Conservation (phyloP, 2,888 invertebrate genomes). For the Bombylius major region DNA sequence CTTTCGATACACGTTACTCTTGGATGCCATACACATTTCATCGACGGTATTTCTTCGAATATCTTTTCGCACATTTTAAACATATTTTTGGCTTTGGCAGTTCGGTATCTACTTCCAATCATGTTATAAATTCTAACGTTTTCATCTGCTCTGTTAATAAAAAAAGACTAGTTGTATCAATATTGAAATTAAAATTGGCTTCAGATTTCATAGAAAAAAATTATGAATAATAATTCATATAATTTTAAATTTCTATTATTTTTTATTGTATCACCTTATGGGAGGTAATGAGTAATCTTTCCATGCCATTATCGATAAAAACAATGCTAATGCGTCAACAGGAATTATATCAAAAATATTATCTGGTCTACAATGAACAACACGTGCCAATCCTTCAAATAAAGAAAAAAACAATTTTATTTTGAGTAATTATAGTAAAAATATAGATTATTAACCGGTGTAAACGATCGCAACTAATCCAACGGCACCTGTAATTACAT, state of each 20-base stretch:
- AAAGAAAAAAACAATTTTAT: no score
- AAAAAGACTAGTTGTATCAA: no score
- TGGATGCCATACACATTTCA: not conserved
- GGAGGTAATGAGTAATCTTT: not conserved
- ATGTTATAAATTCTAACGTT: not conserved
- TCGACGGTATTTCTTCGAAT: not conserved
- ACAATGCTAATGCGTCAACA: not conserved
- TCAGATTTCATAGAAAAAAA: no score
- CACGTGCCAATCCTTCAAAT: no score
- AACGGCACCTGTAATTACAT: not conserved
- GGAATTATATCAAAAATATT: not conserved
- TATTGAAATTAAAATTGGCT: no score
- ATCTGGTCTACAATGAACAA: not conserved
- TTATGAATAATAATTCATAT: no score
- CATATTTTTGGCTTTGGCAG: no score
- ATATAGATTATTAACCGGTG: not conserved
- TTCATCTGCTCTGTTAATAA: not conserved
- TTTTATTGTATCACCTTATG: no score
- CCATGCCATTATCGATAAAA: not conserved
- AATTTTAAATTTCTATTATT: no score
- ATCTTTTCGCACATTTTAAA: not conserved
- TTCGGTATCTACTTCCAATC: not conserved
- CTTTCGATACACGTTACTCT: not conserved
- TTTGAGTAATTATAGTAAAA: no score
- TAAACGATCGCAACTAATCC: not conserved